Evolutionary conservation across 2,113 vertebrate species (phyloP).

Genomic region (Eulacestoma nigropectus): DNA sequence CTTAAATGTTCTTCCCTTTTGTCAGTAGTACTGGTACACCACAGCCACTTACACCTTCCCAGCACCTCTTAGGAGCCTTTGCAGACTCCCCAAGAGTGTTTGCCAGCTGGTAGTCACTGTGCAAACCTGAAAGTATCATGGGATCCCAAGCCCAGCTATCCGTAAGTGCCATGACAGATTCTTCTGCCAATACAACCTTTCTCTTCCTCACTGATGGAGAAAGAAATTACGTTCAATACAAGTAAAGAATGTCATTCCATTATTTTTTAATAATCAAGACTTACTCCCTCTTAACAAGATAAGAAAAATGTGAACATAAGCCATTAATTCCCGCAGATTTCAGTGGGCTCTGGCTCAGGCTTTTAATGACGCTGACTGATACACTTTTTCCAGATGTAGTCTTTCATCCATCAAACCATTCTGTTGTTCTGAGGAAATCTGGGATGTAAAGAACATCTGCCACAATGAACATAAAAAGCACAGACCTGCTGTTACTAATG

Average conservation of each 20-base stretch:
- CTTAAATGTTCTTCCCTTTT: not conserved
- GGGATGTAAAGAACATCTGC: constrained; percentile 50
- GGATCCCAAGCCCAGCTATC: not conserved
- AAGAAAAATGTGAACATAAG: constrained; percentile 32
- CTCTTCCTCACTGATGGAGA: not conserved
- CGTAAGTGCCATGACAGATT: not conserved
- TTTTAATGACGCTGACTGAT: constrained; percentile 15
- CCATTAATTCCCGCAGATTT: constrained; percentile 11
- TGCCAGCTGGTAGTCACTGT: not conserved
- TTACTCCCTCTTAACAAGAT: constrained; percentile 8
- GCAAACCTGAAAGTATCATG: not conserved
- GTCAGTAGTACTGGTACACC: not conserved
- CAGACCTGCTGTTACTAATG: constrained; percentile 42
- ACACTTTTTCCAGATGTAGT: constrained; percentile 13
- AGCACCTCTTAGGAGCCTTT: not conserved
- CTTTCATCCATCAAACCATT: constrained; percentile 46
- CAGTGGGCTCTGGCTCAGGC: not conserved
- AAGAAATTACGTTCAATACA: not conserved
- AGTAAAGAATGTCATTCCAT: not conserved
- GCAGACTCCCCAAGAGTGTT: not conserved
- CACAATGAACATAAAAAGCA: constrained; percentile 40
- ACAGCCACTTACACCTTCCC: not conserved
- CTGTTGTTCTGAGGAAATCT: constrained; percentile 32
- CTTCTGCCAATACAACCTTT: not conserved
- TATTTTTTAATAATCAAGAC: not conserved